Evolutionary conservation across 2,888 invertebrate species (phyloP), one percentile per base, ranked within the genome.

Genomic region (Cosmia pyralina): DNA sequence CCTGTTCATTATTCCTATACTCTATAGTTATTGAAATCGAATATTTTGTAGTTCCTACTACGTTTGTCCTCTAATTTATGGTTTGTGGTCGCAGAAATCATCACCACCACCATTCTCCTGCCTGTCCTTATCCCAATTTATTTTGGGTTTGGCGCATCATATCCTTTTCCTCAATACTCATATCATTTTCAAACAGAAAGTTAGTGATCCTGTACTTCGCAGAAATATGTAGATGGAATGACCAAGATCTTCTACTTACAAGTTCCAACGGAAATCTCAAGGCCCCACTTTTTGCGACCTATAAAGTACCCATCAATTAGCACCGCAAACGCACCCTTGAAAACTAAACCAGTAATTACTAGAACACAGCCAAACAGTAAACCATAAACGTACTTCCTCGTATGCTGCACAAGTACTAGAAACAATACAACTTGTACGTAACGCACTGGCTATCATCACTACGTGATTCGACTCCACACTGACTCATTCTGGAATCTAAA

Each of bases 381-480:
- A 65, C 52, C 15, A 22, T 59, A 64, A 46, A 84, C 22, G 52
- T 41, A 75, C 86, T 90, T 89, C 88, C 87, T 87, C 64, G 68
- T 82, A 81, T 70, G 68, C 69, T 66, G 67, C 67, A 41, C 41
- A 60, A 75, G 69, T 77, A 77, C 28, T 44, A 34, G 53, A 19
- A 41, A 77, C 67, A 82, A 82, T 74, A 62, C 60, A 66, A 75
- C 70, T 74, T 75, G 53, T 58, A 82, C 87, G 88, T 89, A 90
- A 87, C 83, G 69, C 87, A 70, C 89, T 85, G 82, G 90, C 90
- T 72, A 83, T 89, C 89, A 89, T 88, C 55, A 48, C 83, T 90
- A 94, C 95, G 95, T 95, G 95, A 90, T 90, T 86, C 82, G 93
- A 93, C 92, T 93, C 88, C 86, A 89, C 91, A 95, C 90, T 92